Percentiles rank a stretch among this genome's conserved stretches.
Evolutionary conservation across 2,888 invertebrate species (phyloP).

Genomic region (Tipula vernalis): DNA sequence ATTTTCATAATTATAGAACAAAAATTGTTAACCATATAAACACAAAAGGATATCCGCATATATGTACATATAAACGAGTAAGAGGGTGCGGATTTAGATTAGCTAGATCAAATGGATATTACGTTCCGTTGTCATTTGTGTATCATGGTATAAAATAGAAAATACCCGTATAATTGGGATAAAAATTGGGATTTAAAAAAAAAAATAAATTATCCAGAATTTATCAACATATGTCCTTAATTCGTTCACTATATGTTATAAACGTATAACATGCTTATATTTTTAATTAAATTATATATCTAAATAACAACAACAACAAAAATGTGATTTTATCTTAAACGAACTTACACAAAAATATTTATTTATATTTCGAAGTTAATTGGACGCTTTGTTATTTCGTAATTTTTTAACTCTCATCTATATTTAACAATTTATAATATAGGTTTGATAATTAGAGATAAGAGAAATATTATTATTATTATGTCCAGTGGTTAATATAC

Average conservation of each 20-base stretch:
- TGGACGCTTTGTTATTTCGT: background rate
- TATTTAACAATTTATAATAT: background rate
- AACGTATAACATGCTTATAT: background rate
- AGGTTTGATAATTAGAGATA: background rate
- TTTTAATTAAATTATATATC: background rate
- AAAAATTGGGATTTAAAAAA: background rate
- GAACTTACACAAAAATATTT: background rate
- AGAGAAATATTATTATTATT: background rate
- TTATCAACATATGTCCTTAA: slow-evolving; percentile 4
- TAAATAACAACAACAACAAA: background rate
- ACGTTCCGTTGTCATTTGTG: background rate
- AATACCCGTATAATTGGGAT: background rate
- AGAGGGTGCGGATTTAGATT: background rate
- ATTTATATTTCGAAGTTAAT: background rate
- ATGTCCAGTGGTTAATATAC: background rate
- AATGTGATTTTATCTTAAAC: background rate
- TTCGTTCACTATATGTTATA: background rate
- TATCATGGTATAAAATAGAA: background rate
- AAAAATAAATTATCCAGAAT: background rate
- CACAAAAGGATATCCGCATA: background rate
- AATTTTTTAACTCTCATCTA: background rate
- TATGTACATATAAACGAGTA: background rate
- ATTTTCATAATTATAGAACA: background rate
- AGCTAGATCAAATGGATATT: background rate
- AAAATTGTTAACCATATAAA: background rate